Conservation (phyloP, 2,888 invertebrate species). For the Yponomeuta cagnagella region DNA sequence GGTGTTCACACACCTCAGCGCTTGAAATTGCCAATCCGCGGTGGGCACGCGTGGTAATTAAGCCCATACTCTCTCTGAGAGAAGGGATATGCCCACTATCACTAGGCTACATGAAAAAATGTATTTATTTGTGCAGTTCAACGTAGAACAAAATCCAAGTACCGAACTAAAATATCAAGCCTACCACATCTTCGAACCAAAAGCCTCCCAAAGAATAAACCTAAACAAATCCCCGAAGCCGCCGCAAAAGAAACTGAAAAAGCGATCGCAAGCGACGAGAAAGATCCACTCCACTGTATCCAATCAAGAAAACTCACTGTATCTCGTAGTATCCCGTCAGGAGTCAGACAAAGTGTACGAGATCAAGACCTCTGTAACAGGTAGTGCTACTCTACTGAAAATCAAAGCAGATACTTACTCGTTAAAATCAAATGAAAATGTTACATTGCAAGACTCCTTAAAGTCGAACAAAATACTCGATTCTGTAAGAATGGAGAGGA, state of each 20-base stretch:
- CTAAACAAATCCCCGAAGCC: background rate
- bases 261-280: background rate
- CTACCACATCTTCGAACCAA: background rate
- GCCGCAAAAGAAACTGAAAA: background rate
- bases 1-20: too few species aligned
- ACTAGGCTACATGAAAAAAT: slow-evolving; percentile 17
- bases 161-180: background rate
- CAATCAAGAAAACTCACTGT: slow-evolving; percentile 23
- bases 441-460: slow-evolving; percentile 34
- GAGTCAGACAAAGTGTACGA: slow-evolving; percentile 43
- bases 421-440: background rate
- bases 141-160: background rate
- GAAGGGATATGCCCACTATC: too few species aligned
- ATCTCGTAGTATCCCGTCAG: slow-evolving; percentile 36
- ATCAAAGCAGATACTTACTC: background rate
- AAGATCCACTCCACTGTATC: background rate
- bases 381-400: slow-evolving; percentile 21
- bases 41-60: too few species aligned
- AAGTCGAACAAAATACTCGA: slow-evolving; percentile 22
- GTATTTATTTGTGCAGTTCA: slow-evolving; percentile 33
- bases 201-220: slow-evolving; percentile 27
- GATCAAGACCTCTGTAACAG: slow-evolving; percentile 48
- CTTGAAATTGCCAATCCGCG: too few species aligned
- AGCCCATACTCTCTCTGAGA: too few species aligned
- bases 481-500: slow-evolving; percentile 48